Conservation (phyloP, 2,797 vertebrate genomes). For the Hypotaenidia philippensis region DNA sequence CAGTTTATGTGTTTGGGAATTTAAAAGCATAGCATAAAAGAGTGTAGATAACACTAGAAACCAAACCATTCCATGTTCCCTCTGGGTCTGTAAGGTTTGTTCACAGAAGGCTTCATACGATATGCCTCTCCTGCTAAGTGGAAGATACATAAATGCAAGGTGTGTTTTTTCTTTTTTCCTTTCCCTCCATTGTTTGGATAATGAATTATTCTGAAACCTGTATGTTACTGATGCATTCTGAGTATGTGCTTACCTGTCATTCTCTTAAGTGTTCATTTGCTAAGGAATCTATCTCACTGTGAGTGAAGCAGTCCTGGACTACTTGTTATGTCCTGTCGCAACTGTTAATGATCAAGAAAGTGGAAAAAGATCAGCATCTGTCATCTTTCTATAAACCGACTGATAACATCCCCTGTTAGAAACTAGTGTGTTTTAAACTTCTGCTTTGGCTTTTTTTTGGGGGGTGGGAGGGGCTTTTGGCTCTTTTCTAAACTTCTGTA, state of each 20-base stretch:
- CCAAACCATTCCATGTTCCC: not conserved
- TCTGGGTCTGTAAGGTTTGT: not conserved
- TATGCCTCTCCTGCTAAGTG: not conserved
- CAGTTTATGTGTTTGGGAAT: not conserved
- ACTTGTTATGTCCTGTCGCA: not conserved
- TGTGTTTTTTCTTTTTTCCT: not conserved
- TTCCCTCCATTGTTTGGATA: not conserved
- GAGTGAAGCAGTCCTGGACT: not conserved
- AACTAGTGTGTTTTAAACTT: not conserved
- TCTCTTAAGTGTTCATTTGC: not conserved
- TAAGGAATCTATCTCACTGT: not conserved
- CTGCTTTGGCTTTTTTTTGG: not conserved
- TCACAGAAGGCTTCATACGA: rapidly evolving
- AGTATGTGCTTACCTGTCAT: not conserved
- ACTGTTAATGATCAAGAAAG: not conserved
- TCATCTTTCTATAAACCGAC: not conserved
- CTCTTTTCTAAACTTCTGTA: not conserved
- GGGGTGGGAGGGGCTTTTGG: too few relatives aligned
- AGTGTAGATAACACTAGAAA: not conserved
- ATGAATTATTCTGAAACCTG: not conserved
- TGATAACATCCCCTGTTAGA: not conserved
- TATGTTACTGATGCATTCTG: not conserved
- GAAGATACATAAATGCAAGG: not conserved
- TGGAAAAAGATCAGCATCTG: not conserved
- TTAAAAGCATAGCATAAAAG: not conserved